These are phyloP conservation scores for Tetranychus truncatus DNA, from an alignment of 2,888 invertebrate species.

Conservation along the genomic window DNA sequence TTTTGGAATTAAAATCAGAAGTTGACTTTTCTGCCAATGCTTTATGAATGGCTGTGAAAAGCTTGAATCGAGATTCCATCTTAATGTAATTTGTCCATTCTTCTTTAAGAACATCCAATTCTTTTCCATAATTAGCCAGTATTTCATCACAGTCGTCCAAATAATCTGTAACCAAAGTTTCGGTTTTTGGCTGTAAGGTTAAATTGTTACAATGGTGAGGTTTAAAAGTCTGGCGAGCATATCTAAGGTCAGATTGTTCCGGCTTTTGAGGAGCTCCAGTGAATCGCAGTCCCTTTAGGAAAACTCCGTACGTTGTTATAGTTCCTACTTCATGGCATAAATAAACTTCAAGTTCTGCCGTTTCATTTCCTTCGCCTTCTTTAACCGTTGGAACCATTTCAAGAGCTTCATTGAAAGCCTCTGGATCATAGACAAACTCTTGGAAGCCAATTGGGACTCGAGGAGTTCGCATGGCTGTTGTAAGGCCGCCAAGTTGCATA, in stretches of 20 bases:
- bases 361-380: neutral
- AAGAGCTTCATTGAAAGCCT: neutral
- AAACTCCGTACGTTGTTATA: neutral
- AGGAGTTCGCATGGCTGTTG: conserved; percentile 43
- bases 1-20: neutral
- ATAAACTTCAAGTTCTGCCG: neutral
- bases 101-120: neutral
- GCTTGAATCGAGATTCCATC: neutral
- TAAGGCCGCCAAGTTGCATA: conserved; percentile 36
- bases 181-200: neutral
- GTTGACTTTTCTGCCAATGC: neutral
- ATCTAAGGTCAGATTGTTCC: neutral
- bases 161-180: neutral
- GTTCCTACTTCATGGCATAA: neutral
- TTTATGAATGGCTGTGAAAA: neutral
- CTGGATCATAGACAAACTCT: conserved; percentile 4
- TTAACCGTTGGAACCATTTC: neutral
- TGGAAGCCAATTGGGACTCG: conserved; percentile 67
- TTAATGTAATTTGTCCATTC: neutral
- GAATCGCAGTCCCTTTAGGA: neutral
- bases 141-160: neutral
- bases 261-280: neutral
- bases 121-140: neutral
- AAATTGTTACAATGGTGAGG: neutral
- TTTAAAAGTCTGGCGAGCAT: neutral